phyloP scores from a whole-genome alignment of 2,888 invertebrate species.

The Masnerella sp. region DNA sequence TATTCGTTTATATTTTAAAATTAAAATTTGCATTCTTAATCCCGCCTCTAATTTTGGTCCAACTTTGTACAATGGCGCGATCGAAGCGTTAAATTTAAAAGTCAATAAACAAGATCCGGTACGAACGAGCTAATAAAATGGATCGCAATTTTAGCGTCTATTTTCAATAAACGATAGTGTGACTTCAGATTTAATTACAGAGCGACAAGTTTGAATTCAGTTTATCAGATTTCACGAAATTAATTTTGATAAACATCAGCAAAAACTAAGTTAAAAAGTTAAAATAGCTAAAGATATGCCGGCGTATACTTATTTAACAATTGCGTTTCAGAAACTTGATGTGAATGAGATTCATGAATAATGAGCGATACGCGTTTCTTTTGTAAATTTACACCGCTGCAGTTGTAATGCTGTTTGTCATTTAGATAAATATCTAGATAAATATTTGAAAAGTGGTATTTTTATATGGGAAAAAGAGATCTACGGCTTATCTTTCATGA shows the following conservation, averaged over 20 bases:
- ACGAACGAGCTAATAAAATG: not conserved
- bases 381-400: conserved; percentile 16
- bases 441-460: conserved; percentile 34
- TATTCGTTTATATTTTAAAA: not conserved
- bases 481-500: conserved; percentile 22
- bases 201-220: not conserved
- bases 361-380: conserved; percentile 3
- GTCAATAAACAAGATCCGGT: conserved; percentile 14
- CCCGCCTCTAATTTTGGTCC: not conserved
- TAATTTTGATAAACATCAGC: not conserved
- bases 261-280: too few species aligned
- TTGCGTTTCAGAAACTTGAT: not conserved
- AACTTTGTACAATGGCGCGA: not conserved
- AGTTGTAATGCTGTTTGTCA: conserved; percentile 19
- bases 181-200: conserved; percentile 3
- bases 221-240: not conserved
- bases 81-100: not conserved
- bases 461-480: conserved; percentile 22
- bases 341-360: conserved; percentile 1
- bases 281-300: too few species aligned
- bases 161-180: conserved; percentile 9
- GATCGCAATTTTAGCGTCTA: conserved; percentile 12
- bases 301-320: not conserved
- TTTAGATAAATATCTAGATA: conserved; percentile 28
- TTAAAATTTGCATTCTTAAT: not conserved